Evolutionary conservation across 2,113 vertebrate species (phyloP), one percentile per base, ranked within the genome.

Genomic region (Dromas ardeola): DNA sequence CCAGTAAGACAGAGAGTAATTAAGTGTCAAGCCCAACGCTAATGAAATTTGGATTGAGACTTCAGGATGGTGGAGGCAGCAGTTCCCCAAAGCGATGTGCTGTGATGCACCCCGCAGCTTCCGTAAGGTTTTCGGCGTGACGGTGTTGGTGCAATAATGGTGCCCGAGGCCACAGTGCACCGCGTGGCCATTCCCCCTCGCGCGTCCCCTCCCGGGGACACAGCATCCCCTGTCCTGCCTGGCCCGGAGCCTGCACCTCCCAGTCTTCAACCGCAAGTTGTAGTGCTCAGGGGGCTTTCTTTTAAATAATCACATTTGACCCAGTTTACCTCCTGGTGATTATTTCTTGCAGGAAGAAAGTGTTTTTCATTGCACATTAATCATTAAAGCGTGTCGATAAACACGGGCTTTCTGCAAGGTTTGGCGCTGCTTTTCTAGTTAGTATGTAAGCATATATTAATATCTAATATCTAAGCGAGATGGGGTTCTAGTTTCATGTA

Each of bases 151-250:
- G 15, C 59, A 5, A 0, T 4, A 22, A 25, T 1, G 6, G 40
- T 29, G 34, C 45, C 40, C 0, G 1, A 36, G 19, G 49, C 42
- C 1, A 3, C 42, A 27, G 15, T 40, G n/a, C 49, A 34, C 49
- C 0, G 1, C 4, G 3, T 19, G 15, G 52, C 65, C 12, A 0
- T 26, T 65, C 5, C 40, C 8, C 9, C 8, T 70, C 0, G 0
- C 36, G 62, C 1, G 2, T 47, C 22, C 66, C 9, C 21, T 79
- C 6, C 1, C 5, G 4, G 26, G 26, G 9, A 21, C 19, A 0
- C 3, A 5, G 61, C 18, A 22, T 49, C 0, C 0, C 36, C 62
- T 65, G 23, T 81, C 63, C 53, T 53, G 43, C 58, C 42, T 12
- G 7, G 20, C 55, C 55, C 0, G 0, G 19, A 47, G 80, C 45